Conservation (phyloP, 2,888 invertebrate species). For the Ormyrus nitidulus region DNA sequence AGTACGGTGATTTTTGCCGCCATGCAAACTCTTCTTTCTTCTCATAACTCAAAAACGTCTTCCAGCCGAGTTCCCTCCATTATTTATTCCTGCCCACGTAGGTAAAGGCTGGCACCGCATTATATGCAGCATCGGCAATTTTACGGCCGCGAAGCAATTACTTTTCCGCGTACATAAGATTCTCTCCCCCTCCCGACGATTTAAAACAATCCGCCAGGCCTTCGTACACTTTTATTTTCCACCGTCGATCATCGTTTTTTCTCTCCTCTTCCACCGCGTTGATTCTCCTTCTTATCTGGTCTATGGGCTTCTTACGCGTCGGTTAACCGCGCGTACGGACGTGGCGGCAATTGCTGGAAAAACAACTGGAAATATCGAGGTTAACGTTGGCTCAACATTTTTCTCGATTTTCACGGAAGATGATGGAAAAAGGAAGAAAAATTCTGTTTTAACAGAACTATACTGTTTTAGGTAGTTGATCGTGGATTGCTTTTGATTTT, state of each 20-base stretch:
- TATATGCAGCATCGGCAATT: constrained; percentile 8
- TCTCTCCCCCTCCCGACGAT: too few relatives aligned
- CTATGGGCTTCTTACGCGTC: constrained; percentile 7
- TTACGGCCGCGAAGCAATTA: constrained; percentile 39
- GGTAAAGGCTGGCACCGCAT: background rate
- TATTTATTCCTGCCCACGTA: constrained; percentile 23
- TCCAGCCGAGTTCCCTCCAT: constrained; percentile 5
- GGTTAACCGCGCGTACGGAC: constrained; percentile 26
- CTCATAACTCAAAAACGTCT: background rate
- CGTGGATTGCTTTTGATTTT: too few relatives aligned
- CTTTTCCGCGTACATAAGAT: constrained; percentile 25
- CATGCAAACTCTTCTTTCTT: background rate
- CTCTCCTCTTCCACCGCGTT: background rate
- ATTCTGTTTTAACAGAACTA: too few relatives aligned
- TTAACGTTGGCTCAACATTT: too few relatives aligned
- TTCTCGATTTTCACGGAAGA: too few relatives aligned
- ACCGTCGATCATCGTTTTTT: constrained; percentile 5
- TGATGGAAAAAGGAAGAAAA: too few relatives aligned
- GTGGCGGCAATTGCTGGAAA: too few relatives aligned
- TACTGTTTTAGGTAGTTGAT: too few relatives aligned
- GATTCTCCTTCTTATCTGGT: constrained; percentile 9
- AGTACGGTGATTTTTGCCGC: constrained; percentile 5
- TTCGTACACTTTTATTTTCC: constrained; percentile 27
- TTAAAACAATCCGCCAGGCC: constrained; percentile 38
- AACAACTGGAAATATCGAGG: too few relatives aligned